Conservation (phyloP, 2,888 invertebrate genomes). For the Drosophila yooni region DNA sequence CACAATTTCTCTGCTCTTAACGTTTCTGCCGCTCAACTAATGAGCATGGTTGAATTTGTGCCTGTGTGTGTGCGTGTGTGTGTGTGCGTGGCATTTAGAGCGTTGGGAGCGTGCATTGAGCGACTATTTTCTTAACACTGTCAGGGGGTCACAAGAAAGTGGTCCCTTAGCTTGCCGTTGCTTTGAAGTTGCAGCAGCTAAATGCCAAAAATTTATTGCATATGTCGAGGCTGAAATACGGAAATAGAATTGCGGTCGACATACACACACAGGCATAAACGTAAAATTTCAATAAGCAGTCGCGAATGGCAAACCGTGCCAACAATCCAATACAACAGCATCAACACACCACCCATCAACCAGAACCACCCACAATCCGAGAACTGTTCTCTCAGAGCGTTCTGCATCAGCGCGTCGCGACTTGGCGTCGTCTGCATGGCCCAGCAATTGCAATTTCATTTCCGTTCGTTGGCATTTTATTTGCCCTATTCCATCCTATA, state of each 20-base stretch:
- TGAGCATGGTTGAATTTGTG: constrained; percentile 48
- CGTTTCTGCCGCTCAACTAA: constrained; percentile 64
- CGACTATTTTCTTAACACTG: constrained; percentile 18
- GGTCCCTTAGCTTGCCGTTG: constrained; percentile 12
- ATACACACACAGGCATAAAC: constrained; percentile 19
- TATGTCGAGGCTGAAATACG: constrained; percentile 61
- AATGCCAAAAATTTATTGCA: constrained; percentile 65
- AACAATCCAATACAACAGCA: constrained; percentile 8
- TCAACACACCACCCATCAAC: neutral
- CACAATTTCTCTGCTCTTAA: constrained; percentile 53
- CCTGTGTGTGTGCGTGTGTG: constrained; percentile 2
- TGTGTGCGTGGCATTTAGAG: constrained; percentile 33
- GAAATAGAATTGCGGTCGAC: constrained; percentile 61
- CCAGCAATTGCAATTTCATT: constrained; percentile 77
- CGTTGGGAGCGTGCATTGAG: constrained; percentile 9
- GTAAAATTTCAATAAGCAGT: constrained; percentile 62
- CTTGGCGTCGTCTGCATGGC: constrained; percentile 72
- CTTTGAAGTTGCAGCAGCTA: constrained; percentile 6
- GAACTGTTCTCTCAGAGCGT: neutral
- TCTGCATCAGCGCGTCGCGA: constrained; percentile 72
- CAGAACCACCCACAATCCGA: neutral
- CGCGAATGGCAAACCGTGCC: constrained; percentile 22
- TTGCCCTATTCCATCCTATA: constrained; percentile 35
- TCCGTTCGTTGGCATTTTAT: constrained; percentile 67
- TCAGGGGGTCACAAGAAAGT: constrained; percentile 15